Base-by-base conservation (phyloP, 2,797 vertebrate genomes). In the Molossus alvarezi region DNA sequence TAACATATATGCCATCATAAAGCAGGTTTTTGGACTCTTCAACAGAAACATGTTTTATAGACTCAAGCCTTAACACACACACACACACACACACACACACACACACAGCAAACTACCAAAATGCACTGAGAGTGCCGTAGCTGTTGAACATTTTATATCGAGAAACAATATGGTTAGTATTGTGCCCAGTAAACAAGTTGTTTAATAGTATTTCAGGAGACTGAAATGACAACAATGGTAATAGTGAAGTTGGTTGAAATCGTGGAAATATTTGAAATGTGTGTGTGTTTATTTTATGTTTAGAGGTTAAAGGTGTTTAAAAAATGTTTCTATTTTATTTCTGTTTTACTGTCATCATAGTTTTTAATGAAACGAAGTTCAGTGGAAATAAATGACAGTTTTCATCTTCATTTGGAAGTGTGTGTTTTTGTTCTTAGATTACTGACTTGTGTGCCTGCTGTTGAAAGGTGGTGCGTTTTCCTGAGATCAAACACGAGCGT, bases 351-450 rank as follows among this genome's bases (percentile, higher is more conserved):
- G 7, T 94, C 77, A 67, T 88, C 51, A 15, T 84, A 86, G 60
- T 95, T 96, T 96, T 96, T 60, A 87, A 94, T 91, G 79, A 96
- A 95, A 88, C 64, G 48, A 80, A 91, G 88, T 75, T 94, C 73
- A 65, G 1, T 84, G 84, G 90, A 97, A 97, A 97, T 97, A 97
- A 97, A 97, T 85, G 83, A 45, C 48, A 18, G n/a, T 93, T 96
- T 94, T 85, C 69, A 77, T 89, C 87, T 95, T 25, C 53, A 51
- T 60, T 77, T 64, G 80, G 17, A 94, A 62, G 51, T 71, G 9
- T 88, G 75, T 95, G 45, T 77, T 89, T 94, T 72, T 77, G 6
- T 95, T 95, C 85, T 77, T 73, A 33, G 73, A 79, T 71, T 79
- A 41, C 53, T 92, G 75, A 87, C 29, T 75, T 14, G 9, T 25